A percentile compares a stretch with the other conserved stretches of the same genome.
These are phyloP conservation scores for Urophycis tenuis DNA, from an alignment of 2,797 vertebrate species.

Conservation along the genomic window DNA sequence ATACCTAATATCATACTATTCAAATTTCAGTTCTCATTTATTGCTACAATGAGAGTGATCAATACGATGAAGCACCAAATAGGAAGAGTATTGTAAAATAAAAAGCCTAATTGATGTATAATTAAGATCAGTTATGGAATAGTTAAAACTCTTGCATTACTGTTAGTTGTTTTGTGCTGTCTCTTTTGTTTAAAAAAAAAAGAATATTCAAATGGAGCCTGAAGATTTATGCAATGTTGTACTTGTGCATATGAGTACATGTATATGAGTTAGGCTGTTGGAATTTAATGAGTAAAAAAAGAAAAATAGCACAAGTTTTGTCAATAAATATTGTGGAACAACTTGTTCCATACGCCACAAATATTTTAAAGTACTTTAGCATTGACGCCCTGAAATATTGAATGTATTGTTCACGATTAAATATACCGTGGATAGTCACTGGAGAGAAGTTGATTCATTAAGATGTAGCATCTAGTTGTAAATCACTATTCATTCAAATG, in stretches of 20 bases:
- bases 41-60: slow-evolving; percentile 49
- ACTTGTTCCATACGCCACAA: slow-evolving; percentile 22
- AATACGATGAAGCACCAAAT: slow-evolving; percentile 68
- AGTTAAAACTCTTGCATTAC: slow-evolving; percentile 65
- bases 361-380: slow-evolving; percentile 59
- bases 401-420: slow-evolving; percentile 77
- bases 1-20: slow-evolving; percentile 34
- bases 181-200: slow-evolving; percentile 48
- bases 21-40: slow-evolving; percentile 43
- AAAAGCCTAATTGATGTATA: slow-evolving; percentile 64
- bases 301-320: slow-evolving; percentile 47
- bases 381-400: slow-evolving; percentile 73
- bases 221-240: slow-evolving; percentile 79
- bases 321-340: slow-evolving; percentile 19
- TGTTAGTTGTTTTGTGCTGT: slow-evolving; percentile 62
- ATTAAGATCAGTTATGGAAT: slow-evolving; percentile 69
- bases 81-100: slow-evolving; percentile 65
- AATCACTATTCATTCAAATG: slow-evolving; percentile 72
- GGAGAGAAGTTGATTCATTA: slow-evolving; percentile 66
- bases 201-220: slow-evolving; percentile 70
- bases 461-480: slow-evolving; percentile 77
- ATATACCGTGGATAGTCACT: slow-evolving; percentile 71
- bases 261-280: slow-evolving; percentile 44
- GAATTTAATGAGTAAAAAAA: slow-evolving; percentile 56
- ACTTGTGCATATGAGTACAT: slow-evolving; percentile 63